A percentile compares a stretch with the other conserved stretches of the same genome.
These are phyloP conservation scores for Yponomeuta malinellus DNA, from an alignment of 2,888 invertebrate genomes.

Conservation along the genomic window DNA sequence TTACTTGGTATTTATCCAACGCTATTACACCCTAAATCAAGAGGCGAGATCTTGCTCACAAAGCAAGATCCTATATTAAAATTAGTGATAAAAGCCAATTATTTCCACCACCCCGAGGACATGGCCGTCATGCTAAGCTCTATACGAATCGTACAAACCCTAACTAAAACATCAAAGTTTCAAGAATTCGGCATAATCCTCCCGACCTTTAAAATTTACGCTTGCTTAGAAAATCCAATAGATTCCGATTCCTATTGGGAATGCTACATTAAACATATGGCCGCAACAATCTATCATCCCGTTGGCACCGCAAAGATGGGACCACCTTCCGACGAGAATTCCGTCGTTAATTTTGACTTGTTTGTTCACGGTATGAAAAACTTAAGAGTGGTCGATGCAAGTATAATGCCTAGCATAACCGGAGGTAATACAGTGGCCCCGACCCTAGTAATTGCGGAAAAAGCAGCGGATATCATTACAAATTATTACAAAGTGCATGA, in stretches of 20 bases:
- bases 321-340: slow-evolving; percentile 40
- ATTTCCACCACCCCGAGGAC: slow-evolving; percentile 74
- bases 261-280: slow-evolving; percentile 73
- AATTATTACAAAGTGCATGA: slow-evolving; percentile 34
- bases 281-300: slow-evolving; percentile 78
- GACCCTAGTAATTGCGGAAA: slow-evolving; percentile 67
- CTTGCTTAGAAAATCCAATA: slow-evolving; percentile 41
- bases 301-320: slow-evolving; percentile 84
- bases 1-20: slow-evolving; percentile 51
- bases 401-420: slow-evolving; percentile 69
- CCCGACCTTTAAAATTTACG: slow-evolving; percentile 38
- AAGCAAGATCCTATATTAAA: slow-evolving; percentile 66
- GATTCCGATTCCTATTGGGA: slow-evolving; percentile 68
- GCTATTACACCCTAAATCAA: slow-evolving; percentile 66
- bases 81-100: slow-evolving; percentile 77
- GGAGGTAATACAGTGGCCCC: slow-evolving; percentile 77
- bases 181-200: slow-evolving; percentile 43
- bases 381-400: slow-evolving; percentile 69
- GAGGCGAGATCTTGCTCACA: slow-evolving; percentile 71
- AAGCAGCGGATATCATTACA: slow-evolving; percentile 60
- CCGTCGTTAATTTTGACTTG: slow-evolving; percentile 70
- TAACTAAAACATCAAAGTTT: slow-evolving; percentile 55
- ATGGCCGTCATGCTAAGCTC: slow-evolving; percentile 54
- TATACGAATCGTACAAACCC: slow-evolving; percentile 43
- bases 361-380: slow-evolving; percentile 70